Conservation (phyloP, 2,888 invertebrate species). For the Adela reaumurella region DNA sequence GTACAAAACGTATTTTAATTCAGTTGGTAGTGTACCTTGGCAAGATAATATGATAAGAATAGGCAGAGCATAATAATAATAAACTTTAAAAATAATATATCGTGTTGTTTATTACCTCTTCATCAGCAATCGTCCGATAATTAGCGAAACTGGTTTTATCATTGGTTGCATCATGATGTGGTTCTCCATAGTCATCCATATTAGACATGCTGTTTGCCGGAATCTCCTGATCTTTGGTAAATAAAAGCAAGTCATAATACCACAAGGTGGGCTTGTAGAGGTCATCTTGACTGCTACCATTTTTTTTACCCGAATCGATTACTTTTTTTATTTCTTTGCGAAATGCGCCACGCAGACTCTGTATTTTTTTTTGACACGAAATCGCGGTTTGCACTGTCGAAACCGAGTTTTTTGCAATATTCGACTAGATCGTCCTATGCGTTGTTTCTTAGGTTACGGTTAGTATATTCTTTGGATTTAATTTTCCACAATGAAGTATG, state of each 20-base stretch:
- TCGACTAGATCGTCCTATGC: conserved; percentile 6
- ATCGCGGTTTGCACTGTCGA: conserved; percentile 2
- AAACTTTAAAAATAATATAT: no score
- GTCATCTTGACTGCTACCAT: conserved; percentile 7
- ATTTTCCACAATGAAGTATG: conserved; percentile 9
- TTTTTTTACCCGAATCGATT: conserved; percentile 5
- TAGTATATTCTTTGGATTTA: conserved; percentile 8
- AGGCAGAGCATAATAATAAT: conserved; percentile 9
- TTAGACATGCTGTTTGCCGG: conserved; percentile 7
- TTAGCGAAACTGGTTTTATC: no score
- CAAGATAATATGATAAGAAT: conserved; percentile 8
- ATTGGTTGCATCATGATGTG: no score
- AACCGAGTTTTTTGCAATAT: conserved; percentile 2
- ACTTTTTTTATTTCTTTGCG: conserved; percentile 10
- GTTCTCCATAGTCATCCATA: no score
- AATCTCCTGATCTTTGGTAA: conserved; percentile 12
- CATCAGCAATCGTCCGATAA: no score
- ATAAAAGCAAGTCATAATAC: conserved; percentile 12
- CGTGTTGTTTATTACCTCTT: no score
- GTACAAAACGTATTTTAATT: conserved; percentile 9
- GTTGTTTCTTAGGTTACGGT: conserved; percentile 5
- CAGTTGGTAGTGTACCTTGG: conserved; percentile 8
- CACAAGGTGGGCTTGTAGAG: conserved; percentile 6
- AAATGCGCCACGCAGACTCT: conserved; percentile 8
- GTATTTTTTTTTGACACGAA: conserved; percentile 7